A percentile compares a stretch with the other conserved stretches of the same genome.
phyloP scores from a whole-genome alignment of 2,888 invertebrate genomes.

The Habroteleia sp. region DNA sequence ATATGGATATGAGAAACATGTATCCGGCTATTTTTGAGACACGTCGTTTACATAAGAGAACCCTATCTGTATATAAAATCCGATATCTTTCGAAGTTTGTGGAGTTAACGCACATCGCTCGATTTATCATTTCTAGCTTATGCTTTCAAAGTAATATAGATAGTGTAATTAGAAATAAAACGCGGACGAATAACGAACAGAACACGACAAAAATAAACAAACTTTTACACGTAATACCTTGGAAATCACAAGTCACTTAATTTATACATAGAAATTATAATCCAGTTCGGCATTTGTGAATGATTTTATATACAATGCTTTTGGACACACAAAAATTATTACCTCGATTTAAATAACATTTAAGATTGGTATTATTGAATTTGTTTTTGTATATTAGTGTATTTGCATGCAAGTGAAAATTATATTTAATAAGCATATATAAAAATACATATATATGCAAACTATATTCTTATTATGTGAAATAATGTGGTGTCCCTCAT shows the following conservation, averaged over 20 bases:
- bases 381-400: conserved; percentile 63
- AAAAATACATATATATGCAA: conserved; percentile 31
- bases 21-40: conserved; percentile 60
- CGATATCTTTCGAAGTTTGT: conserved; percentile 54
- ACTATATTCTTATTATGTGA: conserved; percentile 76
- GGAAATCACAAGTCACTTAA: conserved; percentile 4
- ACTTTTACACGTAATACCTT: conserved; percentile 12
- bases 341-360: conserved; percentile 40
- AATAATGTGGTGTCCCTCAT: conserved; percentile 76
- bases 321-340: conserved; percentile 27
- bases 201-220: conserved; percentile 10
- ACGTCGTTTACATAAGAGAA: conserved; percentile 61
- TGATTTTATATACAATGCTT: conserved; percentile 48
- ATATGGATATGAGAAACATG: conserved; percentile 19
- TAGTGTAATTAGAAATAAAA: conserved; percentile 29
- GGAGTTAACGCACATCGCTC: conserved; percentile 65
- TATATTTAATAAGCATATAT: conserved; percentile 69
- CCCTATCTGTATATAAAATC: conserved; percentile 62
- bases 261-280: conserved; percentile 7
- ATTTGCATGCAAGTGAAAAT: conserved; percentile 72
- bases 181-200: neutral
- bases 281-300: conserved; percentile 26
- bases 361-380: conserved; percentile 53
- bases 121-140: conserved; percentile 56
- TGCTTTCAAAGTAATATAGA: conserved; percentile 34